phyloP scores from a whole-genome alignment of 1,140 invertebrate species.

The Pseudomyrmex cubaensis region DNA sequence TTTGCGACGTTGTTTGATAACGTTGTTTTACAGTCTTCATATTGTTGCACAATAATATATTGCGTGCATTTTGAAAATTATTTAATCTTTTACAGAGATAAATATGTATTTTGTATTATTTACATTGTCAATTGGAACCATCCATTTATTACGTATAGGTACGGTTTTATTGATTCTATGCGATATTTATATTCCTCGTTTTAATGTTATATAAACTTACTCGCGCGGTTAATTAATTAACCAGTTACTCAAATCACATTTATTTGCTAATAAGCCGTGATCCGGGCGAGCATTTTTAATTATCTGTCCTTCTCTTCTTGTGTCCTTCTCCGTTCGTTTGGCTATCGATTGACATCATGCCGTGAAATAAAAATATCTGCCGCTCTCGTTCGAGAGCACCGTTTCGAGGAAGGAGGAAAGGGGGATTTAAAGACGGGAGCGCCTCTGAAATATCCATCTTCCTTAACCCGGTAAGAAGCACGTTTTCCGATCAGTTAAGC shows the following conservation, averaged over 20 bases:
- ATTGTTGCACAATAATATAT: too few species aligned
- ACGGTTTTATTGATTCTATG: background rate
- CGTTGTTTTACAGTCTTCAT: too few species aligned
- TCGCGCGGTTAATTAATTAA: conserved; percentile 28
- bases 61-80: too few species aligned
- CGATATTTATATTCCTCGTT: conserved; percentile 32
- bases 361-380: conserved; percentile 51
- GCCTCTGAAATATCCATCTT: conserved; percentile 76
- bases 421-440: conserved; percentile 54
- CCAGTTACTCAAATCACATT: conserved; percentile 46
- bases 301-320: background rate
- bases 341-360: conserved; percentile 39
- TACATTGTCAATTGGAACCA: background rate
- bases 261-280: conserved; percentile 46
- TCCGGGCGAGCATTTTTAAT: conserved; percentile 46
- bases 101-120: background rate
- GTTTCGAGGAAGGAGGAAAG: conserved; percentile 14
- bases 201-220: conserved; percentile 1
- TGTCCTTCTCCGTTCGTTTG: too few species aligned
- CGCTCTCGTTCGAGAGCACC: conserved; percentile 13
- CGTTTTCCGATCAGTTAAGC: conserved; percentile 83
- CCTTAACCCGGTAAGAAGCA: conserved; percentile 77
- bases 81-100: too few species aligned
- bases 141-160: background rate
- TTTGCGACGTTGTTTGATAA: too few species aligned